Conservation (phyloP, 2,797 vertebrate species). For the Mastacembelus armatus region DNA sequence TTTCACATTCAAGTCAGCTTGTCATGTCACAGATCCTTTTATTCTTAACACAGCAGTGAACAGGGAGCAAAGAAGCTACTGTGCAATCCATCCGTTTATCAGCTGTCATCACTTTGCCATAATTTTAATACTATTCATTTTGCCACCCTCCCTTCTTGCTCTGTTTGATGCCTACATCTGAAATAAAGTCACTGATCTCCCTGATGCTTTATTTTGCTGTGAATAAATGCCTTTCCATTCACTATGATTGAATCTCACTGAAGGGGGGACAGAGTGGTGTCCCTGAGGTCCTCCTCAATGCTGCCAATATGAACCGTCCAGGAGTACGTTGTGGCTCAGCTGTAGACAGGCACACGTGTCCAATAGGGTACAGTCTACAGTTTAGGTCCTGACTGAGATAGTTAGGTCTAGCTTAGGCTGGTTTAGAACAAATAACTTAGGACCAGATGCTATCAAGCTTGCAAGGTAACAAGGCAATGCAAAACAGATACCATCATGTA, state of each 20-base stretch:
- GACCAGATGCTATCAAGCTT: constrained; percentile 32
- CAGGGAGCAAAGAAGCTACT: constrained; percentile 9
- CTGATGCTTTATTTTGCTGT: constrained; percentile 14
- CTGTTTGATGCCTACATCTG: not conserved
- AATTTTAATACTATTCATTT: not conserved
- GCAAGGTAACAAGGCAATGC: constrained; percentile 37
- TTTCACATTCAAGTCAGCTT: constrained; percentile 75
- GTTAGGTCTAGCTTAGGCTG: constrained; percentile 30
- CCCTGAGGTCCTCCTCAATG: constrained; percentile 63
- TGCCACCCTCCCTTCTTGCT: not conserved
- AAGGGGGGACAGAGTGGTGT: constrained; percentile 51
- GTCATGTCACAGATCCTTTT: constrained; percentile 32
- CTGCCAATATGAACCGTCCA: constrained; percentile 28
- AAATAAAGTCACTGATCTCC: constrained; percentile 13
- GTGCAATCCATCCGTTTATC: constrained; percentile 4
- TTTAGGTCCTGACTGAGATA: constrained; percentile 49
- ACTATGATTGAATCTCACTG: constrained; percentile 28
- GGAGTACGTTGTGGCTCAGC: constrained; percentile 56
- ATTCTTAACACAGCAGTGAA: constrained; percentile 24
- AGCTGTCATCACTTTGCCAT: constrained; percentile 11
- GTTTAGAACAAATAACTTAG: constrained; percentile 44
- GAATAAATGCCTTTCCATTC: constrained; percentile 25
- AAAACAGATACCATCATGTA: constrained; percentile 36
- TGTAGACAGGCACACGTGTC: constrained; percentile 56
- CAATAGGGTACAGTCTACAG: constrained; percentile 58